Percentiles rank a stretch among this genome's conserved stretches.
These are phyloP conservation scores for Aphidoletes aphidimyza DNA, from an alignment of 2,888 invertebrate genomes.

Conservation along the genomic window DNA sequence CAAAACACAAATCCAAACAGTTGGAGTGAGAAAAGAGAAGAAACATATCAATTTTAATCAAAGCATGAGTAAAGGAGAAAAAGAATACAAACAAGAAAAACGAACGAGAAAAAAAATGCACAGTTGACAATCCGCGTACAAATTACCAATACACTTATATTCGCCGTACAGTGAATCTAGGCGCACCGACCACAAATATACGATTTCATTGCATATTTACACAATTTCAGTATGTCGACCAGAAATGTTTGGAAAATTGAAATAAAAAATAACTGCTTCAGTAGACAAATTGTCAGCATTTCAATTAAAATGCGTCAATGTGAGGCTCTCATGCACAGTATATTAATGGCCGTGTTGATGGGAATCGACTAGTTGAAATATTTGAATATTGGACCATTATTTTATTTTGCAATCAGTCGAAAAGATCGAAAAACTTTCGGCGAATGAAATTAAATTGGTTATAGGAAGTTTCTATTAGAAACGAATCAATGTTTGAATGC, in stretches of 20 bases:
- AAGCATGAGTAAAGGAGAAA: conserved; percentile 1
- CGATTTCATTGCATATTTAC: conserved; percentile 26
- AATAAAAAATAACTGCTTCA: background rate
- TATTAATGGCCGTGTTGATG: background rate
- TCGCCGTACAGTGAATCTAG: background rate
- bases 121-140: conserved; percentile 2
- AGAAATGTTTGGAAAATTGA: conserved; percentile 7
- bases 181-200: background rate
- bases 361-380: background rate
- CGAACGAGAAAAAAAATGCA: background rate
- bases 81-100: background rate
- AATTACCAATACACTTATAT: background rate
- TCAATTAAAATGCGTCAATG: conserved; percentile 35
- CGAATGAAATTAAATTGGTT: background rate
- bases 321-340: background rate
- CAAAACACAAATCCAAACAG: background rate
- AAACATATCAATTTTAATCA: no score
- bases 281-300: conserved; percentile 10
- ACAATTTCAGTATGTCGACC: background rate
- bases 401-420: no score
- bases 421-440: no score
- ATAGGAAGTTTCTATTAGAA: background rate
- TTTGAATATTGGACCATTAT: no score
- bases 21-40: no score
- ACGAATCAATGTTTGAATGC: background rate